Evolutionary conservation across 92 coral and sea anemone genomes (phyloP).

Genomic region (Bergia sp.): DNA sequence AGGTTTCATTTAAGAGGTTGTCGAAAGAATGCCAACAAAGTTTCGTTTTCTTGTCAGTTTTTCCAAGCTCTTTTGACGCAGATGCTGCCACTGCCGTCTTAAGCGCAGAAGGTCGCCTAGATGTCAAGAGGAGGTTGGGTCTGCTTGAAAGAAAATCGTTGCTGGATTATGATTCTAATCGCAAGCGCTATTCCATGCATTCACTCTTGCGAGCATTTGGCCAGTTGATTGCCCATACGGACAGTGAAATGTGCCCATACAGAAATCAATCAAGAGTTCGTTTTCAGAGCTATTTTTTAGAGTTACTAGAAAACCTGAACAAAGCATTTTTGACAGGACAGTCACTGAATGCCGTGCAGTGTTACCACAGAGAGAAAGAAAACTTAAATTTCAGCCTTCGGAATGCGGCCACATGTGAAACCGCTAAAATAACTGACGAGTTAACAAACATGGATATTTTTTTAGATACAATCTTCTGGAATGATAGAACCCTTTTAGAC

Average conservation of each 20-base stretch:
- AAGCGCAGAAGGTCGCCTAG: background rate
- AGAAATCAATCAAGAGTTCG: background rate
- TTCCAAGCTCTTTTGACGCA: conserved; percentile 30
- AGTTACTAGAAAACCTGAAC: background rate
- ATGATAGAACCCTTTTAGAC: background rate
- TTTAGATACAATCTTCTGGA: conserved; percentile 19
- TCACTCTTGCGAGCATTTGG: conserved; percentile 1
- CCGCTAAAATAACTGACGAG: background rate
- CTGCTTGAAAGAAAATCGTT: conserved; percentile 20
- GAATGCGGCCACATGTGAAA: background rate
- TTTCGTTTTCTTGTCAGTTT: conserved; percentile 11
- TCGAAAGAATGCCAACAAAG: background rate
- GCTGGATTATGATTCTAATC: background rate
- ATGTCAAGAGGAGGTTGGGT: background rate
- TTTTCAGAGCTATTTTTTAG: background rate
- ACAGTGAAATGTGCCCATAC: background rate
- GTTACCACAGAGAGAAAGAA: background rate
- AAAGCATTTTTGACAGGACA: conserved; percentile 17
- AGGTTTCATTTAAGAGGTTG: conserved; percentile 23
- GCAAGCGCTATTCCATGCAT: conserved; percentile 3
- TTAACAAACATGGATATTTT: conserved; percentile 18
- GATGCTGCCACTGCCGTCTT: conserved; percentile 22
- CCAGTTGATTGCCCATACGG: background rate
- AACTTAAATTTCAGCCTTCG: background rate
- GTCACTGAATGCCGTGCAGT: background rate